Conservation (phyloP, 2,888 invertebrate species). For the Oscheius onirici region DNA sequence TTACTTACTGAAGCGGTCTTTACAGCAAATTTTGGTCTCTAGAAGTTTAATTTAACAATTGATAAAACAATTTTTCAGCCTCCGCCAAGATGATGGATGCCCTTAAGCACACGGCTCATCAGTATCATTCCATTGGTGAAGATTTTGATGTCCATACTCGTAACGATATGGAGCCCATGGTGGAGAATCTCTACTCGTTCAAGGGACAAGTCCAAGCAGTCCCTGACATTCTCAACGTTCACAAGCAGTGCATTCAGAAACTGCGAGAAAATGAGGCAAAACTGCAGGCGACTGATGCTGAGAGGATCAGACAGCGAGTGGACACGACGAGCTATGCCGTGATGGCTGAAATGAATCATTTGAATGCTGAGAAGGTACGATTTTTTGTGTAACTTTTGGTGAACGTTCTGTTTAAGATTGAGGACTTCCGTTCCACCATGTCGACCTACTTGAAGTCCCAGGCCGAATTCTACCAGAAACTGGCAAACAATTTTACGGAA, state of each 20-base stretch:
- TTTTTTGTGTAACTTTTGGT: neutral
- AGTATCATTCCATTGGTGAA: conserved; percentile 53
- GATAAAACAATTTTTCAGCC: conserved; percentile 46
- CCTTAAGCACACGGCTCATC: conserved; percentile 50
- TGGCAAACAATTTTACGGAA: conserved; percentile 59
- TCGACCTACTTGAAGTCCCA: conserved; percentile 87
- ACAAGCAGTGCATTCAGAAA: conserved; percentile 77
- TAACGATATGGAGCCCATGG: conserved; percentile 86
- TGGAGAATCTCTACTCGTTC: conserved; percentile 91
- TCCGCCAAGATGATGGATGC: conserved; percentile 52
- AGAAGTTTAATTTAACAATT: too few species aligned
- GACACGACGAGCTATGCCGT: conserved; percentile 92
- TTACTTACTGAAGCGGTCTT: too few species aligned
- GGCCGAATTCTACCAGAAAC: conserved; percentile 87
- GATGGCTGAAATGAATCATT: conserved; percentile 92
- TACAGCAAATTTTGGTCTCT: too few species aligned
- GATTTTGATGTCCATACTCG: conserved; percentile 64
- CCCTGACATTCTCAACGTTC: conserved; percentile 88
- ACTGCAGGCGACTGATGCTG: conserved; percentile 42
- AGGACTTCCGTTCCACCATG: conserved; percentile 86
- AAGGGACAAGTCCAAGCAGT: conserved; percentile 89
- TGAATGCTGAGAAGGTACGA: conserved; percentile 80
- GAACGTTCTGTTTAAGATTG: conserved; percentile 79
- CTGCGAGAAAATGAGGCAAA: conserved; percentile 52
- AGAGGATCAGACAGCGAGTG: conserved; percentile 76